A percentile compares a stretch with the other conserved stretches of the same genome.
These are phyloP conservation scores for Bubalus kerabau DNA, from an alignment of 2,113 vertebrate species.

Conservation along the genomic window DNA sequence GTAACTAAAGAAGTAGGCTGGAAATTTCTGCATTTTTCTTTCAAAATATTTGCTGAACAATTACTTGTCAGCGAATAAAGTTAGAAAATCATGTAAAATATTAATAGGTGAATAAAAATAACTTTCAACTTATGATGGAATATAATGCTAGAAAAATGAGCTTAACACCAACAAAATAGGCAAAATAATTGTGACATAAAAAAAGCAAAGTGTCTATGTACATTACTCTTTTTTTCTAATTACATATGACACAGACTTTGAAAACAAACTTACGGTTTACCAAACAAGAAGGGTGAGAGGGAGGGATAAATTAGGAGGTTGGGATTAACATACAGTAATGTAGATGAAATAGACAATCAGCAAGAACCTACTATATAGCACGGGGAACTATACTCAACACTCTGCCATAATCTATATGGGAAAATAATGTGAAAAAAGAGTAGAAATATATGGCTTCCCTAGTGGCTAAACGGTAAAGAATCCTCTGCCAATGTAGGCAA, in stretches of 20 bases:
- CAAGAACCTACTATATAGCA: too few relatives aligned
- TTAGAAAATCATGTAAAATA: background rate
- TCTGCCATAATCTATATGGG: background rate
- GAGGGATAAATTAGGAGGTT: background rate
- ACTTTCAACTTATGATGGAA: background rate
- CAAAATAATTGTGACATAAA: background rate
- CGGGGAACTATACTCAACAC: background rate
- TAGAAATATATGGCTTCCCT: background rate
- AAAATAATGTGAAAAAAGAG: background rate
- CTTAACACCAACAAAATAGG: background rate
- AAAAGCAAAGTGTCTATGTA: background rate
- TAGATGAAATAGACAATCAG: background rate
- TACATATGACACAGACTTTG: background rate
- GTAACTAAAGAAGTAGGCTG: background rate
- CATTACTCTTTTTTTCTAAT: background rate
- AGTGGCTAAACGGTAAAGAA: background rate
- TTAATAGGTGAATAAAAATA: background rate
- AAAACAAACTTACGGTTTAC: background rate
- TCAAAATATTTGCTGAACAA: background rate
- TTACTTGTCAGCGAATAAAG: background rate
- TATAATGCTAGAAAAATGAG: background rate
- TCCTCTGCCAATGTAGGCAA: background rate
- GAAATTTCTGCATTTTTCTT: background rate
- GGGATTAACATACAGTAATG: background rate
- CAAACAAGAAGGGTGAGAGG: background rate